Base-by-base conservation (phyloP, 2,888 invertebrate genomes). In the Copidosoma aretas region DNA sequence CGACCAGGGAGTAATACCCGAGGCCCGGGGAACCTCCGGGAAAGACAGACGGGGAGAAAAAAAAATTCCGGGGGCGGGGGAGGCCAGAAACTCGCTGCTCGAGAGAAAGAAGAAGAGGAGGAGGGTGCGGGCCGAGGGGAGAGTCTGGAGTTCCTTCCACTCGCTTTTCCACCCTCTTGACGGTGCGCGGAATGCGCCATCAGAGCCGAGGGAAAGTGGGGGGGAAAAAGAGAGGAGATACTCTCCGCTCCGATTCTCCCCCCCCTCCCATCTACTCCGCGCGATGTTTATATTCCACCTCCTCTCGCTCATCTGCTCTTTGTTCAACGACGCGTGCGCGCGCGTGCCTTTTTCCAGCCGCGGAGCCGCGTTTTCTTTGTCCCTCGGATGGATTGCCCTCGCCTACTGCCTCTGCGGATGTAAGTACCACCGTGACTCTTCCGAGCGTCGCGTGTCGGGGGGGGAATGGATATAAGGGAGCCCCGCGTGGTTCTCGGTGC, bases 121-220 rank as follows among this genome's bases (percentile, higher is more conserved):
- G 41, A 10, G 10, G 41, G 8, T 10, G 39, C 39, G 46, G 60
- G 61, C 32, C 61, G 57, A 68, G 61, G 71, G 53, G 64, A 56
- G 54, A 58, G 52, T 60, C 64, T n/a, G 60, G 64, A 69, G 65
- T 65, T 69, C 58, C 62, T 72, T 73, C 66, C 71, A 67, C 63
- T 64, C 70, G 59, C 56, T 67, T 68, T 71, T 67, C 72, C 72
- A 70, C 62, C 69, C 66, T 67, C 68, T 69, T 67, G 63, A 53
- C 70, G 60, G 67, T 56, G 60, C 60, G 53, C 57, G 60, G 69
- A 70, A 66, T 66, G 65, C 65, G 58, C 69, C 65, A 60, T 66
- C 69, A 70, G 66, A 70, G 65, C 54, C 54, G 32, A 32, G 43
- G 52, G 41, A 21, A 39, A 53, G 49, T 43, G 52, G 22, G 3